Evolutionary conservation across 1,140 invertebrate genomes (phyloP), one percentile per base, ranked within the genome.

Genomic region (Drosophila simulans): DNA sequence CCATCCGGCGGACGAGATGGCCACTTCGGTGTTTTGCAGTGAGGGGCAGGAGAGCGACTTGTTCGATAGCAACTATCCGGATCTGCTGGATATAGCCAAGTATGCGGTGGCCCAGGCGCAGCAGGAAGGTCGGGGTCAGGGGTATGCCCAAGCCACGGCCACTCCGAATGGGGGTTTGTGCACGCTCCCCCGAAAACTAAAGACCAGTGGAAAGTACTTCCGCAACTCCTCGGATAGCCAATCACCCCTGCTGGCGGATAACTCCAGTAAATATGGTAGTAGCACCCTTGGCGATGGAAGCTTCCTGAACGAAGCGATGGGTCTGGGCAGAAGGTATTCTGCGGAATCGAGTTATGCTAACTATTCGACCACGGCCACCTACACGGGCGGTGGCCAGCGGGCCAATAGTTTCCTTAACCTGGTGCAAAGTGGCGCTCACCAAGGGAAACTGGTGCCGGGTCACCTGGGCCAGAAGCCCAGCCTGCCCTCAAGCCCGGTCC

Each of bases 51-150:
- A 93, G 88, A 94, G 93, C 83, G 93, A 95, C 92, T 88, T 94
- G 34, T 93, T 94, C 75, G 93, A 95, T 88, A 93, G 94, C 82
- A 94, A 95, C 69, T 95, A 95, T 68, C 95, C 95, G 0, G 95
- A 96, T 80, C 93, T 95, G 12, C 93, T 96, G 77, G 95, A 95
- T 91, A 94, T 94, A 78, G 94, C 94, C 77, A 94, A 94, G 64
- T 92, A 94, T 42, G 93, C 93, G 39, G 92, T 92, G 62, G 83
- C 90, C 1, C 92, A 92, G 76, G 85, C 90, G 13, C 69, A 64
- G 8, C 70, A 65, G 27, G 35, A 65, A n/a, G 57, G 68, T 31
- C 80, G 91, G 8, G 91, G 91, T 11, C 76, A 75, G 34, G 60
- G 90, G 12, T 55, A 69, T 77, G 40, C 46, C 3, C 73, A 49